These are phyloP conservation scores for Crossaster papposus DNA, from an alignment of 53 echinoderm and acorn worm genomes.

Conservation along the genomic window DNA sequence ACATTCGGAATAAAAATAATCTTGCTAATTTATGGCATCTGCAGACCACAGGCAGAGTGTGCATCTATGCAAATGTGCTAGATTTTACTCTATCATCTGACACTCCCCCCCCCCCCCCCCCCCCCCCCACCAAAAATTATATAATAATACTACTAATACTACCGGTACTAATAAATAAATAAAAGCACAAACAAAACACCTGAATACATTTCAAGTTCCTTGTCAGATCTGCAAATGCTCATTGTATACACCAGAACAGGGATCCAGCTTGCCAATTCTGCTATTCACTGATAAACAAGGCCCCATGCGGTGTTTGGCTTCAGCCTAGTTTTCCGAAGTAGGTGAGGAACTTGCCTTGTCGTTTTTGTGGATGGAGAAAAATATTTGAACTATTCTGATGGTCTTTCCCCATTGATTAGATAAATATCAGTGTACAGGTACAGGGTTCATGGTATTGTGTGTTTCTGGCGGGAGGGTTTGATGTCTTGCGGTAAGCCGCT, in stretches of 20 bases:
- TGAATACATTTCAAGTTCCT: not conserved
- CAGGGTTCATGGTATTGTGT: not conserved
- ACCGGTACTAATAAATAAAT: too few species aligned
- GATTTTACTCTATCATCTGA: too few species aligned
- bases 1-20: too few species aligned
- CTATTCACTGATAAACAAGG: conserved; percentile 11
- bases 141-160: too few species aligned
- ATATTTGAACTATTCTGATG: conserved; percentile 22
- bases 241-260: not conserved
- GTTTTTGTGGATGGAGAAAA: not conserved
- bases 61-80: too few species aligned
- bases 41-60: too few species aligned
- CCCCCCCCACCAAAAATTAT: too few species aligned
- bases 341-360: not conserved
- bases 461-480: not conserved
- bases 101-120: too few species aligned
- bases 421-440: not conserved
- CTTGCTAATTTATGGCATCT: too few species aligned
- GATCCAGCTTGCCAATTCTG: not conserved
- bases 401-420: conserved; percentile 5
- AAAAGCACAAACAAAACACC: not conserved
- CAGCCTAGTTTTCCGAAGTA: not conserved
- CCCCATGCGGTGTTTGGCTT: conserved; percentile 22
- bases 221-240: not conserved
- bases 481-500: not conserved